These are phyloP conservation scores for Amphipyra berbera DNA, from an alignment of 2,888 invertebrate genomes.

Conservation along the genomic window DNA sequence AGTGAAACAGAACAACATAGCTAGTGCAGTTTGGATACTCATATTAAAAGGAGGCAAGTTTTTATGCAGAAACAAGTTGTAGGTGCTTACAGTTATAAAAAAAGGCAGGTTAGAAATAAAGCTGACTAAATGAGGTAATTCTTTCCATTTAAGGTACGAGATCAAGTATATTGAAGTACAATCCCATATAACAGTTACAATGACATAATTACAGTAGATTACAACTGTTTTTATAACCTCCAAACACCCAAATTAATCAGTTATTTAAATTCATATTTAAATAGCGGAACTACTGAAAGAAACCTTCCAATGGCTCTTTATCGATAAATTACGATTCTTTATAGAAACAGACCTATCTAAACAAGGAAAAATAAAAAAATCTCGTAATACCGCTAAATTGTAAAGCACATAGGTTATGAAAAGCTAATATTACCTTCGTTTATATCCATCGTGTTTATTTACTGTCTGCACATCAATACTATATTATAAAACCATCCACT, in stretches of 20 bases:
- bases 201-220: conserved; percentile 2
- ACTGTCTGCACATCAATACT: conserved; percentile 28
- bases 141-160: neutral
- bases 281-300: neutral
- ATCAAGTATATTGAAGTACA: neutral
- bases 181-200: neutral
- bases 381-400: conserved; percentile 57
- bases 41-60: too few relatives aligned
- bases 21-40: neutral
- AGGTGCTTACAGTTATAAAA: too few relatives aligned
- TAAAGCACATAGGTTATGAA: conserved; percentile 54
- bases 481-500: conserved; percentile 13
- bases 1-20: neutral
- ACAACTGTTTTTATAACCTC: conserved; percentile 45
- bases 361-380: neutral
- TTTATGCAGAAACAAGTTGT: too few relatives aligned
- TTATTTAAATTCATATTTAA: neutral
- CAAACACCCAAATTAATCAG: conserved; percentile 11
- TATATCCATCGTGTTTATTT: conserved; percentile 73
- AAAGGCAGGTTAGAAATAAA: neutral
- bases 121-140: neutral
- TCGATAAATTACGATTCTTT: neutral
- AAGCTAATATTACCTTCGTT: conserved; percentile 75
- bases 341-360: neutral
- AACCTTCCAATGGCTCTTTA: neutral